Base-by-base conservation (phyloP, 2,113 vertebrate species). In the Pedetes capensis region DNA sequence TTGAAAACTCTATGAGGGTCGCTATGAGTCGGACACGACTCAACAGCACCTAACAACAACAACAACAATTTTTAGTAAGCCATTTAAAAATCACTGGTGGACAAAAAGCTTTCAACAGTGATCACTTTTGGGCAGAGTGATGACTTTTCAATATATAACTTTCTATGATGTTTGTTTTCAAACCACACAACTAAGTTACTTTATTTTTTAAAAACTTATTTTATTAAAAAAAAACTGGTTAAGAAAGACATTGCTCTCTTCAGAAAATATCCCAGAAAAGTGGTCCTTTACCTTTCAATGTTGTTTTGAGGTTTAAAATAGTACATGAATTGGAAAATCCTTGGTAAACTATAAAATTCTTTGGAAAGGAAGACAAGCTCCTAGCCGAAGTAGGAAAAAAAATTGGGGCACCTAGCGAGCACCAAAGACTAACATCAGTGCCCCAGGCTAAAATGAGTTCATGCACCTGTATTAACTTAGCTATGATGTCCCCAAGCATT, bases 221-320 rank as follows among this genome's bases (percentile, higher is more conserved):
- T 74, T 82, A 55, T 69, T 72, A 81, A 83, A 59, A 83, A 78
- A 29, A 42, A 3, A 6, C 6, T 82, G n/a, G 37, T 72, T 64
- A 42, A 66, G 68, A 85, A 81, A 75, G 20, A 49, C 51, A 42
- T 92, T 91, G 32, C 5, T 71, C 2, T 89, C 59, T 91, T 79
- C 18, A 92, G 57, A 87, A 95, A 89, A 63, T 80, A 90, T 57
- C 87, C 39, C 44, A 89, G 81, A 51, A 82, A 87, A 69, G 51
- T 74, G 4, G 49, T 61, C 11, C 18, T 34, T 78, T 71, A 59
- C 20, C 53, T 92, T 82, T 89, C 3, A 71, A 4, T 74, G 8
- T 74, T 95, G 57, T 85, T 85, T 42, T 86, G 88, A 69, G 42
- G 14, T 57, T 72, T 14, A 66, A 68, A 93, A 47, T 57, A 69